phyloP scores from a whole-genome alignment of 2,113 vertebrate species.

The Alectura lathami region DNA sequence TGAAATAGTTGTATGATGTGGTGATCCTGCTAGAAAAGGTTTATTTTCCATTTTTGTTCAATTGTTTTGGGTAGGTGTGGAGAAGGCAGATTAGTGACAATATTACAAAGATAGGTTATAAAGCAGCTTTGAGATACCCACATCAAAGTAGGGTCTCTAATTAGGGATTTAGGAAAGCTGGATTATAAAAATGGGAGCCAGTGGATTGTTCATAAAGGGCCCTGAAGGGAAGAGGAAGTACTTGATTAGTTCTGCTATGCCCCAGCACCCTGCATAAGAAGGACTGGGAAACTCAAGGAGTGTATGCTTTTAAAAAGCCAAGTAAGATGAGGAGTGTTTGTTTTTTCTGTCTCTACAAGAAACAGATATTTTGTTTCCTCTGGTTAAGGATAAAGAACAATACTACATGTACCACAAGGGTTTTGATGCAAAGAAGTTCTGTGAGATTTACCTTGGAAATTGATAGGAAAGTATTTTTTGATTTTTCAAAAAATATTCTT shows the following conservation, averaged over 20 bases:
- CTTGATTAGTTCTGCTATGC: background rate
- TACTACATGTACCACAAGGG: background rate
- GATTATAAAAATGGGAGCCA: background rate
- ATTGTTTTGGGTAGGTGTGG: background rate
- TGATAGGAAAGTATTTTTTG: background rate
- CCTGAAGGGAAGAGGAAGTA: background rate
- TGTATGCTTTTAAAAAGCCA: background rate
- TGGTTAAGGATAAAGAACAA: background rate
- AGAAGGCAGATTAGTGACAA: background rate
- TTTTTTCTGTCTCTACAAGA: background rate
- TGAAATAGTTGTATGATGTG: background rate
- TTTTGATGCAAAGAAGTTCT: background rate
- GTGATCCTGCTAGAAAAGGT: background rate
- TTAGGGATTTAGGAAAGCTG: slow-evolving; percentile 21
- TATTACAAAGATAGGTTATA: background rate
- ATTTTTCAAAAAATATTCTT: background rate
- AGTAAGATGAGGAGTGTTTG: background rate
- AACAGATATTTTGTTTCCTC: background rate
- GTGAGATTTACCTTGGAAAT: background rate
- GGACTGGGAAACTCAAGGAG: background rate
- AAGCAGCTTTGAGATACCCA: background rate
- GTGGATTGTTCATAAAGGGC: background rate
- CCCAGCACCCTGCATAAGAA: background rate
- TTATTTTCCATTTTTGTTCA: background rate
- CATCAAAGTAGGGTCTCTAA: background rate